These are phyloP conservation scores for Caenorhabditis drosophilae DNA, from an alignment of 2,888 invertebrate genomes.

Conservation along the genomic window DNA sequence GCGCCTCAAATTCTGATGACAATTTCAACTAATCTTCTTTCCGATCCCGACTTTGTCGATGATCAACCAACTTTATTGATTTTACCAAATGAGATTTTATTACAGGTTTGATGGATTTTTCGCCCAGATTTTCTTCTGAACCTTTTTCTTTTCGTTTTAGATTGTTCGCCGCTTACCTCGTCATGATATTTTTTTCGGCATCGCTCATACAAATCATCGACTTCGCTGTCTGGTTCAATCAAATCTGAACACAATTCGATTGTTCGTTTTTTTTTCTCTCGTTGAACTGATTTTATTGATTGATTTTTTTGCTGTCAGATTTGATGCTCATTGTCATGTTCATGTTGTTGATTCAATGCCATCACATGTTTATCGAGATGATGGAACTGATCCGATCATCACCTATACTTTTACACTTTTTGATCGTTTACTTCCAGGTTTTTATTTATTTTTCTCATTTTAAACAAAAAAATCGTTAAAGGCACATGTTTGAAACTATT, in stretches of 20 bases:
- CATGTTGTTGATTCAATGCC: constrained; percentile 36
- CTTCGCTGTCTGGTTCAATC: constrained; percentile 27
- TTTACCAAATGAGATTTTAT: constrained; percentile 27
- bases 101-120: constrained; percentile 8
- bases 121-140: not conserved
- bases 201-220: constrained; percentile 29
- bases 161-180: constrained; percentile 30
- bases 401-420: constrained; percentile 42
- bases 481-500: too few species aligned
- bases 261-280: constrained; percentile 15
- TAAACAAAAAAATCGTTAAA: too few species aligned
- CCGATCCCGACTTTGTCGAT: too few species aligned
- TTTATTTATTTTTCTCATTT: too few species aligned
- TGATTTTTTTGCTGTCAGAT: constrained; percentile 14
- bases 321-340: constrained; percentile 43
- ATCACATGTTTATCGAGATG: constrained; percentile 11
- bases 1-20: too few species aligned
- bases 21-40: too few species aligned
- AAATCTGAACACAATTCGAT: constrained; percentile 26
- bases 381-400: constrained; percentile 47
- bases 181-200: constrained; percentile 25
- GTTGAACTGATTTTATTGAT: not conserved
- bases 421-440: constrained; percentile 27
- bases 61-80: constrained; percentile 5
- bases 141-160: constrained; percentile 12